Percentiles rank a stretch among this genome's conserved stretches.
Evolutionary conservation across 2,113 vertebrate species (phyloP).

Genomic region (Leptosomus discolor): DNA sequence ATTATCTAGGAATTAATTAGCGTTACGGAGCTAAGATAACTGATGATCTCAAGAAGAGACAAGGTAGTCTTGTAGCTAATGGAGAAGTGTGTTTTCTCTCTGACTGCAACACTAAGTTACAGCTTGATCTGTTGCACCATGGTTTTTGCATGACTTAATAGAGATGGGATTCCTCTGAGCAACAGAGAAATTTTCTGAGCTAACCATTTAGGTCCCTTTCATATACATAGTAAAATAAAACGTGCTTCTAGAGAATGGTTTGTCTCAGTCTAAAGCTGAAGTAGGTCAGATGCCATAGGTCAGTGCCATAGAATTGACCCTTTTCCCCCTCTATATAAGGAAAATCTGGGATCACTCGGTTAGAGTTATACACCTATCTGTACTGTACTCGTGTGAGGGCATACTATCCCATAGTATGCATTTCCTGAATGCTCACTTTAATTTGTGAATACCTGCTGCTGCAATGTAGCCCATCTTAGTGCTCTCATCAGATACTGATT

Average conservation of each 20-base stretch:
- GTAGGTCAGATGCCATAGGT: background rate
- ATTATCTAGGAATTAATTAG: background rate
- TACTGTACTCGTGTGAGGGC: background rate
- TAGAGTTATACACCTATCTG: background rate
- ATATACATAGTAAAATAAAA: background rate
- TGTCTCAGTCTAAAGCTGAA: background rate
- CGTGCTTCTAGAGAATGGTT: background rate
- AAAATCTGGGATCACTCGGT: background rate
- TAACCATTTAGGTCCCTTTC: background rate
- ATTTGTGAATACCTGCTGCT: background rate
- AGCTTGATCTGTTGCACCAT: background rate
- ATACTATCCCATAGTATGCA: background rate
- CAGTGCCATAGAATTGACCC: background rate
- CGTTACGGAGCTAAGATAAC: background rate
- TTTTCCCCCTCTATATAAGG: background rate
- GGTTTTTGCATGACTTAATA: background rate
- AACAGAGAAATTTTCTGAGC: background rate
- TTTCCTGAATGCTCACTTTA: background rate
- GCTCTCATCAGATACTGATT: background rate
- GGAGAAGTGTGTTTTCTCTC: background rate
- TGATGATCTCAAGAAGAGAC: background rate
- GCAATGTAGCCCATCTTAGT: background rate
- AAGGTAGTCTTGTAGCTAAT: background rate
- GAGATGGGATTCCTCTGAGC: background rate
- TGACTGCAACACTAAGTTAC: background rate